Percentiles rank a stretch among this genome's conserved stretches.
Evolutionary conservation across 2,888 invertebrate species (phyloP).

Genomic region (Agrilus biguttatus): DNA sequence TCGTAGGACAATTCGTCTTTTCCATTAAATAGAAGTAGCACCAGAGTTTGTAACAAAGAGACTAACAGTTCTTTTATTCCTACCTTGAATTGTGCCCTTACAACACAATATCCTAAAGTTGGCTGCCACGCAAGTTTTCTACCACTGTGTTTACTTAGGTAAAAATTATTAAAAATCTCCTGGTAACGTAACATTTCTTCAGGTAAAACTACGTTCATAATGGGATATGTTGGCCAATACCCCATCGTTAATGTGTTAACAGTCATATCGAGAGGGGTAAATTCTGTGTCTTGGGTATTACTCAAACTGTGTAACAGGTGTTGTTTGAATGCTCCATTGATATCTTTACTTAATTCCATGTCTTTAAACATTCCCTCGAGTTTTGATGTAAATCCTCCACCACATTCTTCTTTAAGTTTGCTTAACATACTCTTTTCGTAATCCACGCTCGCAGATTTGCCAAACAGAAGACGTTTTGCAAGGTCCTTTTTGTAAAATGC

Average conservation of each 20-base stretch:
- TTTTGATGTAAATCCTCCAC: conserved; percentile 93
- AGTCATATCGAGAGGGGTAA: conserved; percentile 58
- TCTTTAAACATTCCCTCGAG: conserved; percentile 99
- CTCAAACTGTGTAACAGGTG: conserved; percentile 21
- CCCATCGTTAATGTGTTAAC: conserved; percentile 94
- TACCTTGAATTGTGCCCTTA: conserved; percentile 72
- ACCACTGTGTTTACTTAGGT: conserved; percentile 88
- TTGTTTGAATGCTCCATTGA: conserved; percentile 88
- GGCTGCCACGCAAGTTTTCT: conserved; percentile 97
- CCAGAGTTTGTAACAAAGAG: conserved; percentile 89
- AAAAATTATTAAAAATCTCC: conserved; percentile 90
- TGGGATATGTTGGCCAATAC: conserved; percentile 93
- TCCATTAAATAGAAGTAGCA: conserved; percentile 84
- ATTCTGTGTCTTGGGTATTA: conserved; percentile 8
- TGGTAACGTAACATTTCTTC: conserved; percentile 78
- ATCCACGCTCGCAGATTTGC: conserved; percentile 95
- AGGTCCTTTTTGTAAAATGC: conserved; percentile 98
- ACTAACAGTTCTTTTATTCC: conserved; percentile 90
- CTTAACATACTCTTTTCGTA: conserved; percentile 97
- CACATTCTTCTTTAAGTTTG: conserved; percentile 95
- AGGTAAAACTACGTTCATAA: conserved; percentile 78
- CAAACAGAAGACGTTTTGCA: conserved; percentile 86
- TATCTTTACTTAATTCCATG: conserved; percentile 91
- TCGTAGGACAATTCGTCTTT: conserved; percentile 63
- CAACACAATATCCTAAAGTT: conserved; percentile 84